Base-by-base conservation (phyloP, 2,888 invertebrate genomes). In the Microplitis manilae region DNA sequence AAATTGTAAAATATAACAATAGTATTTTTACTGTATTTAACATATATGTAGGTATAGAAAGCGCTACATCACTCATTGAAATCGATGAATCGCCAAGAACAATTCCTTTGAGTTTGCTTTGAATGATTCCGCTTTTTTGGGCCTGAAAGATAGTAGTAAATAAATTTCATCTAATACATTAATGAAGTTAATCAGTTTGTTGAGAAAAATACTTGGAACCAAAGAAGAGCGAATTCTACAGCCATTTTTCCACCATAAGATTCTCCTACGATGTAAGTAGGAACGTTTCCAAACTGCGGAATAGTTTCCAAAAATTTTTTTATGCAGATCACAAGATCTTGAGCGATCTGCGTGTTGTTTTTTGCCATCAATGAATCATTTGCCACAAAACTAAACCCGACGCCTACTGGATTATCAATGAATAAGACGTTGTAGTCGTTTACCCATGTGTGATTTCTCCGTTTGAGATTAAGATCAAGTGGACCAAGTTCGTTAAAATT, bases 221-320 rank as follows among this genome's bases (percentile, higher is more conserved):
- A 75, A n/a, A 60, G 61, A 6, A 68, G 59, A 8, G 94, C 96
- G 88, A 97, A 96, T 85, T 96, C 96, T 0, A 95, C 93, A 0
- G 96, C 95, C 96, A 97, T 97, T 91, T 97, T 98, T 1, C 97
- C 97, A 17, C 97, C 97, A 88, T 97, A 97, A 0, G 97, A 97
- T 89, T 98, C 97, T 38, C 95, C 95, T 85, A 96, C 95, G 79
- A 97, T 95, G 87, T 97, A 97, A 59, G 96, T 91, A 0, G 96
- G 95, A 0, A 94, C 92, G 8, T 90, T 91, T 87, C 93, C 92
- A 86, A 97, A 97, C 84, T 94, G 93, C 0, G 95, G 93, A 85
- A 94, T 91, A 13, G 91, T 87, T 15, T 90, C 85, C 82, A 95
- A 93, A 89, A 97, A 96, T 6, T 91, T 92, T 85, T 92, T 92